Base-by-base conservation (phyloP, 1,140 invertebrate species). In the Adelges cooleyi region DNA sequence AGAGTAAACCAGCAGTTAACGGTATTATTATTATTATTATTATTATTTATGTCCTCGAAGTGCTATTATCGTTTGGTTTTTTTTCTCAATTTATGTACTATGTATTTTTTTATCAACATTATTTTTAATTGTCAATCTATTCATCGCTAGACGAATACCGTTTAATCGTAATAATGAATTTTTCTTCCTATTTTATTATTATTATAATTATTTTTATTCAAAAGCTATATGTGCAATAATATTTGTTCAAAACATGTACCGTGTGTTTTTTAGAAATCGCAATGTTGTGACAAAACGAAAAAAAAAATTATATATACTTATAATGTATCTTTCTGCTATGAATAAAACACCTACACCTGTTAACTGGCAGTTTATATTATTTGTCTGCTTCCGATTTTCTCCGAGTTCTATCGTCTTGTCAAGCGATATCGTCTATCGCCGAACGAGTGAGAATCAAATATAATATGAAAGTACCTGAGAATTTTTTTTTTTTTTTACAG, bases 341-440 rank as follows among this genome's bases (percentile, higher is more conserved):
- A 68, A 68, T 65, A 42, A 42, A 59, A 27, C 38, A 54, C 68
- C 68, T 68, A 68, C 68, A 68, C 68, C 68, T 65, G 62, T 67
- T 65, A 29, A 38, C 6, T 38, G 6, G 13, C 36, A 67, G 67
- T n/a, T n/a, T n/a, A n/a, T n/a, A n/a, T n/a, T n/a, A n/a, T n/a
- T n/a, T n/a, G n/a, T n/a, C n/a, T n/a, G n/a, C n/a, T n/a, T n/a
- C n/a, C n/a, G n/a, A n/a, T n/a, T n/a, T n/a, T n/a, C n/a, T n/a
- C n/a, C n/a, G n/a, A n/a, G n/a, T n/a, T n/a, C n/a, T n/a, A n/a
- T n/a, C n/a, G n/a, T n/a, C n/a, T n/a, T n/a, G n/a, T n/a, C n/a
- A n/a, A n/a, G n/a, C n/a, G n/a, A n/a, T n/a, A n/a, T n/a, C n/a
- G n/a, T n/a, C n/a, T n/a, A n/a, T n/a, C n/a, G n/a, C n/a, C n/a